A percentile compares a stretch with the other conserved stretches of the same genome.
These are phyloP conservation scores for Erebia palarica DNA, from an alignment of 2,888 invertebrate species.

Conservation along the genomic window DNA sequence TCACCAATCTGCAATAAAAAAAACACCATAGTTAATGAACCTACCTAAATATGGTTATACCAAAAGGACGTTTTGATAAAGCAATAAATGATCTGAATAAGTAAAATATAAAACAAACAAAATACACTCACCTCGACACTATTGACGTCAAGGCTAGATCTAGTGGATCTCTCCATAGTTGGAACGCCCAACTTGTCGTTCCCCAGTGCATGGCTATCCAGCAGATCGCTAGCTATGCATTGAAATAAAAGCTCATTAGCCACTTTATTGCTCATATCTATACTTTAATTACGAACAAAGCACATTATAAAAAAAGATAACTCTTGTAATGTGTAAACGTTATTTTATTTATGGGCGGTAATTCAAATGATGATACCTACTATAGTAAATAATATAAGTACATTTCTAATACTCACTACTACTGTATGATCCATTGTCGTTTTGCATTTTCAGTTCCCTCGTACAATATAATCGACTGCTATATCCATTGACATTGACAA, in stretches of 20 bases:
- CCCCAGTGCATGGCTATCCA: conserved; percentile 78
- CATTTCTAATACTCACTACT: conserved; percentile 64
- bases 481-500: conserved; percentile 19
- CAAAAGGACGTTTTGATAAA: no score
- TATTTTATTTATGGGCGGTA: conserved; percentile 46
- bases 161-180: conserved; percentile 71
- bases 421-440: conserved; percentile 71
- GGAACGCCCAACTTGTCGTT: conserved; percentile 67
- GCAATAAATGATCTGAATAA: not conserved
- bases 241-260: conserved; percentile 71
- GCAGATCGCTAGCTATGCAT: conserved; percentile 75
- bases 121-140: conserved; percentile 75
- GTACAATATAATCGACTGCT: not conserved
- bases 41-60: not conserved
- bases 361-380: conserved; percentile 45
- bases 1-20: conserved; percentile 84
- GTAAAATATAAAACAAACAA: not conserved
- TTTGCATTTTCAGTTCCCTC: conserved; percentile 57
- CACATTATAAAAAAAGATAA: conserved; percentile 69
- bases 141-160: conserved; percentile 73
- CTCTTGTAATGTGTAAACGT: conserved; percentile 45
- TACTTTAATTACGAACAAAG: conserved; percentile 59
- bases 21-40: not conserved
- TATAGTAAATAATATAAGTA: conserved; percentile 53
- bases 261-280: conserved; percentile 75